Conservation (phyloP, 2,888 invertebrate species). For the Agrotis segetum region DNA sequence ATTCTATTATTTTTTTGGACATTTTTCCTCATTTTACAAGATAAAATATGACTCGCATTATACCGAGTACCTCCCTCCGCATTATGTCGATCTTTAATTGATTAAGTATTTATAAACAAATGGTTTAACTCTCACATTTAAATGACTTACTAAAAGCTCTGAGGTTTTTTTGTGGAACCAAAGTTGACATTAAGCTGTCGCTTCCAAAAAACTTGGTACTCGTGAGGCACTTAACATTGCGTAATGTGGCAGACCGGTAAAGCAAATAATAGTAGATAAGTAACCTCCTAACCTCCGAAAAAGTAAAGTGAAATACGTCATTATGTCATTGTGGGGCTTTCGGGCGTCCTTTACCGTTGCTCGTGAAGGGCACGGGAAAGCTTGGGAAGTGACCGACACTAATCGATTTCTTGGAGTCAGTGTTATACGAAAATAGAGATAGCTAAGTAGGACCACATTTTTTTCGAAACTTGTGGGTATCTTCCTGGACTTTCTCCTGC, state of each 20-base stretch:
- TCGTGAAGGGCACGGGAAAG: conserved; percentile 11
- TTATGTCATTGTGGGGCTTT: conserved; percentile 35
- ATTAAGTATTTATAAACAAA: conserved; percentile 27
- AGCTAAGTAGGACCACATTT: not conserved
- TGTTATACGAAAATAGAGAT: not conserved
- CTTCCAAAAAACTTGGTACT: not conserved
- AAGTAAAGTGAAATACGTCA: conserved; percentile 50
- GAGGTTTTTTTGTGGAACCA: conserved; percentile 8
- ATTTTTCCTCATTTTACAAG: not conserved
- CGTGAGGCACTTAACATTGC: conserved; percentile 22
- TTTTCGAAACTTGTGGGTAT: too few relatives aligned
- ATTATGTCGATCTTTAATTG: conserved; percentile 2
- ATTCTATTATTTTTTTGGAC: conserved; percentile 37
- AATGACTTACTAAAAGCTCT: conserved; percentile 7
- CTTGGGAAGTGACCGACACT: conserved; percentile 17
- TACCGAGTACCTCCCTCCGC: not conserved
- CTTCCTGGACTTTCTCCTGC: too few relatives aligned
- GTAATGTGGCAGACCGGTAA: conserved; percentile 14
- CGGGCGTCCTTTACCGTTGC: conserved; percentile 14
- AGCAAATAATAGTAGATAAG: conserved; percentile 19
- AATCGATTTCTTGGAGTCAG: conserved; percentile 24
- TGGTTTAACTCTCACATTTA: conserved; percentile 6
- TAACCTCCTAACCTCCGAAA: conserved; percentile 13
- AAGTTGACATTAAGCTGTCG: conserved; percentile 4
- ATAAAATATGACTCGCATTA: conserved; percentile 14